A percentile compares a stretch with the other conserved stretches of the same genome.
These are phyloP conservation scores for Stegodyphus mimosarum DNA, from an alignment of 1,140 invertebrate genomes.

Conservation along the genomic window DNA sequence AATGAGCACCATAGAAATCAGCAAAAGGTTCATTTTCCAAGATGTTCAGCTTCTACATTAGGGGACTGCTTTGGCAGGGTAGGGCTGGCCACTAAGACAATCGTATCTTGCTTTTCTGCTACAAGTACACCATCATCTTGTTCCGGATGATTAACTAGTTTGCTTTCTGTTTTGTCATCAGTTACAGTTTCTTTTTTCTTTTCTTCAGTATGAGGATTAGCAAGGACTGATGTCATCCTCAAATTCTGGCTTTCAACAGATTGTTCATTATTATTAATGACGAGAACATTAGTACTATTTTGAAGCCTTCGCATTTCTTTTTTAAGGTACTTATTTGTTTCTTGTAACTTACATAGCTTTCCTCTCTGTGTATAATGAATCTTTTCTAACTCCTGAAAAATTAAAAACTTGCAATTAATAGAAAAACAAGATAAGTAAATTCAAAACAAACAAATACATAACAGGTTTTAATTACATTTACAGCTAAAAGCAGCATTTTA, in stretches of 20 bases:
- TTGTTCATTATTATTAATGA: constrained; percentile 21
- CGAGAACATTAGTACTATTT: neutral
- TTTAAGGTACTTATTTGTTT: constrained; percentile 30
- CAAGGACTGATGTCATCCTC: neutral
- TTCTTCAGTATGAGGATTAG: constrained; percentile 7
- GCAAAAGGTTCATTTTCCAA: constrained; percentile 48
- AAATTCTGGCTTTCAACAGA: constrained; percentile 32
- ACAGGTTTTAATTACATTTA: too few relatives aligned
- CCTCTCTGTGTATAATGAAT: constrained; percentile 38
- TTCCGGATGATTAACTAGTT: neutral
- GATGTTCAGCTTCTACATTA: constrained; percentile 28
- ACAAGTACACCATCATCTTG: neutral
- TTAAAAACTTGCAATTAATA: neutral
- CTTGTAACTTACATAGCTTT: constrained; percentile 40
- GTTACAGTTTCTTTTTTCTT: constrained; percentile 9
- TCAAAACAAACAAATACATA: too few relatives aligned
- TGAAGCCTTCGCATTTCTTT: constrained; percentile 12
- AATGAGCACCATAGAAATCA: constrained; percentile 58
- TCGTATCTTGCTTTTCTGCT: constrained; percentile 10
- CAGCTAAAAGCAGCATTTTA: too few relatives aligned
- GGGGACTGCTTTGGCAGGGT: constrained; percentile 44
- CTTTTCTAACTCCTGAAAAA: constrained; percentile 51
- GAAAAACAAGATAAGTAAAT: neutral
- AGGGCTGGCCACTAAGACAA: constrained; percentile 20
- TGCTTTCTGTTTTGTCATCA: neutral